Base-by-base conservation (phyloP, 2,888 invertebrate genomes). In the Cyrtodaria siliqua region DNA sequence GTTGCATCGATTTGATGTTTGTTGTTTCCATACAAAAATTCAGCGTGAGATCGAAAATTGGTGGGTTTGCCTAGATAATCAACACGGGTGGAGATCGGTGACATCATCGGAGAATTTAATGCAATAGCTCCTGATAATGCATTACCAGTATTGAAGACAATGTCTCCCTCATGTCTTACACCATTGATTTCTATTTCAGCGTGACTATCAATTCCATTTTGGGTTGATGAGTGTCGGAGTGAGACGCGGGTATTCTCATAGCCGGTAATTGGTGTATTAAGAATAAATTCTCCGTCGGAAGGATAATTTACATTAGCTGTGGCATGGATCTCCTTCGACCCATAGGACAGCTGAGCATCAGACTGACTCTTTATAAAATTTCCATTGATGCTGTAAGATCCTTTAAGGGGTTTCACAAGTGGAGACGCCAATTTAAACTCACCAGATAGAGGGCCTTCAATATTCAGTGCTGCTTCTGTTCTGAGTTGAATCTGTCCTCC, bases 401-500 rank as follows among this genome's bases (percentile, higher is more conserved):
- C 47, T 47, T 63, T 47, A 3, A 68, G 24, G 20, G 68, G 61
- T 56, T 66, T 68, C 53, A 69, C 40, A 20, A 49, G 29, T 38
- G 74, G 74, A 3, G 74, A 74, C 24, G 55, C 44, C 12, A 77
- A 40, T 55, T 64, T 62, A 3, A 77, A 55, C 29, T 72, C 62
- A 27, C 64, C 68, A 1, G 68, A 44, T 50, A 64, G 52, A 4
- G 63, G 59, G 27, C 59, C 64, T 47, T 72, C 55, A 20, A 44
- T 50, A 47, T 56, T 73, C 2, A 78, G 42, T 9, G 40, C 20
- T 12, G 55, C 26, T 14, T 69, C 69, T 12, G 55, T 33, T 9
- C 42, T 50, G 1, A 75, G 8, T 29, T 55, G 33, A 29, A 53
- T 74, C 40, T 52, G 38, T 24, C 26, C 50, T 24, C 59, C 75